Evolutionary conservation across 1,140 invertebrate genomes (phyloP), one percentile per base, ranked within the genome.

Genomic region (Bombus terrestris): DNA sequence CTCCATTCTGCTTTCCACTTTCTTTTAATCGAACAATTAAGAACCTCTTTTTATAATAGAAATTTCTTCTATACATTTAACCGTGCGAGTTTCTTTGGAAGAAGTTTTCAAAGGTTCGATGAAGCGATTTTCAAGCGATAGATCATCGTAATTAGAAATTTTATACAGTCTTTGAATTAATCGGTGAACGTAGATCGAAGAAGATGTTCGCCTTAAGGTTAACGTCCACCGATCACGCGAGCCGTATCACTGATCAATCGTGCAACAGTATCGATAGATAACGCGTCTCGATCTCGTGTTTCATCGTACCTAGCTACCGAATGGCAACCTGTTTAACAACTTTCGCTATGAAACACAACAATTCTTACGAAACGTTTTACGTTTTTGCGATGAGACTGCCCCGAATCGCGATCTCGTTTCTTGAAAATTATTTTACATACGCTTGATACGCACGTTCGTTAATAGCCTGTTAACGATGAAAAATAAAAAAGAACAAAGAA

Each of bases 311-410:
- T 35, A 1, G 39, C 43, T 43, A 75, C 53, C 53, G 43, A 81
- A 82, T 69, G 18, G 53, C 37, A 32, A 75, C 57, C 71, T 69
- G 80, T 53, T 81, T 71, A 73, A 64, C 69, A 81, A 74, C 80
- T 81, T 62, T 74, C 80, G 41, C 68, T 81, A 25, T 37, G 80
- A 35, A 59, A 28, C 76, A 79, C 76, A 69, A 53, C 76, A 39
- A 69, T 53, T 18, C 64, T 81, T 74, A 28, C 69, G 80, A 73
- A 83, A 88, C 47, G 18, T 28, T 41, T 12, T 59, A 28, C 22
- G 3, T 62, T 62, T 62, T 28, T n/a, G 28, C 59, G 73, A 35
- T 13, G 43, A 35, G 37, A 3, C 71, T 69, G 32, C 32, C 18
- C 8, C 32, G 18, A 25, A 32, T 32, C 13, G 32, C 13, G 2